Evolutionary conservation across 1,140 invertebrate genomes (phyloP), one percentile per base, ranked within the genome.

Genomic region (Leguminivora glycinivorella): DNA sequence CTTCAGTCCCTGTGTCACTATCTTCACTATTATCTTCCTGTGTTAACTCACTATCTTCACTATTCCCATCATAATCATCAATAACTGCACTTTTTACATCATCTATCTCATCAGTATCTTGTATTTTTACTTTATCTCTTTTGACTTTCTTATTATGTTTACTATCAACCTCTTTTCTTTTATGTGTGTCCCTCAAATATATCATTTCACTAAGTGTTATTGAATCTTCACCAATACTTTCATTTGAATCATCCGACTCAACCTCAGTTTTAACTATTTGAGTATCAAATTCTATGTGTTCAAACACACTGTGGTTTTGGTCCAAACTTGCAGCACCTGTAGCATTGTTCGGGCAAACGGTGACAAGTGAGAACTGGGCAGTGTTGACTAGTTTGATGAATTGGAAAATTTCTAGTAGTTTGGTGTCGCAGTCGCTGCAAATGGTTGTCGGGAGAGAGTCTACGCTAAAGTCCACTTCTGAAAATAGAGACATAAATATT

Each of bases 301-400:
- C 2, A 38, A 38, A 38, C 5, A n/a, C n/a, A 17, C 1, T 17
- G 6, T 52, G 5, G 22, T 19, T 19, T 3, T 22, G 17, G 17
- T 7, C 9, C 17, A 2, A 9, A 19, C n/a, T 19, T 7, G 19
- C 6, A 6, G 19, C 17, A 19, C 4, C 22, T 22, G 19, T 22
- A 22, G 17, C 17, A 52, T 22, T 22, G 47, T 52, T n/a, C 10
- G 17, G 17, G 7, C 17, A 22, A 7, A 52, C 7, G 19, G 19
- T 1, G 47, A 52, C 47, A 0, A 52, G 19, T 9, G 47, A 52
- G 47, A 52, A 52, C 10, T 52, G 47, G 9, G 47, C 47, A 22
- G 19, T 52, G 19, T 52, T 52, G 6, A 52, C 47, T 22, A 9
- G 47, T 52, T 52, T 52, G 47, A 52, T 52, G 47, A 52, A 52